phyloP scores from a whole-genome alignment of 2,113 vertebrate species.

The Neopipo cinnamomea region DNA sequence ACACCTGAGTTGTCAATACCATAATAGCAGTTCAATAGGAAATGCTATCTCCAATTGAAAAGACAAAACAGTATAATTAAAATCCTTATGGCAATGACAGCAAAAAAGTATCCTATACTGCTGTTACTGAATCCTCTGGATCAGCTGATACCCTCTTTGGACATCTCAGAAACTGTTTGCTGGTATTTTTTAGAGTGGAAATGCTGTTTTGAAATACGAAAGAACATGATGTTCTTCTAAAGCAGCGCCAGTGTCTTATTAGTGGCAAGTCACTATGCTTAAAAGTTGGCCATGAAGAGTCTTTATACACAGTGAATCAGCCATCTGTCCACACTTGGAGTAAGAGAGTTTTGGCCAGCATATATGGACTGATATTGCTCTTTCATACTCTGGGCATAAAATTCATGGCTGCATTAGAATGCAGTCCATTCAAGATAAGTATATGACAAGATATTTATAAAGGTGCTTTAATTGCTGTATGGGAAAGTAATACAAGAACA shows the following conservation, averaged over 20 bases:
- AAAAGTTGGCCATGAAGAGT: slow-evolving; percentile 30
- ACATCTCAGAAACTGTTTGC: slow-evolving; percentile 5
- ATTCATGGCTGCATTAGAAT: neutral
- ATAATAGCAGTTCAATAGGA: neutral
- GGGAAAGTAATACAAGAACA: neutral
- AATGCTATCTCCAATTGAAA: neutral
- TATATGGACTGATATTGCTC: slow-evolving; percentile 18
- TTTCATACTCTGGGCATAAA: neutral
- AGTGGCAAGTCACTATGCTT: slow-evolving; percentile 17
- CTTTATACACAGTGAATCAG: neutral
- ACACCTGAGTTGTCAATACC: slow-evolving; percentile 9
- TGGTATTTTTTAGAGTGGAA: neutral
- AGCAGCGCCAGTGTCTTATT: slow-evolving; percentile 33
- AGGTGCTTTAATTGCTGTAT: neutral
- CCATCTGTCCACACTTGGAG: slow-evolving; percentile 23
- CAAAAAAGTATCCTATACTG: neutral
- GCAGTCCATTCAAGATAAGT: neutral
- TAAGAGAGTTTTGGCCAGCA: neutral
- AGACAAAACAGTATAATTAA: slow-evolving; percentile 1
- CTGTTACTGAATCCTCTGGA: neutral
- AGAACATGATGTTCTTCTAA: slow-evolving; percentile 34
- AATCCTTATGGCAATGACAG: neutral
- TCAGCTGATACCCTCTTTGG: neutral
- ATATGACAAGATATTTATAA: slow-evolving; percentile 11
- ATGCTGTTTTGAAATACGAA: slow-evolving; percentile 18